Conservation (phyloP, 2,113 vertebrate genomes). For the Nesogale talazaci region DNA sequence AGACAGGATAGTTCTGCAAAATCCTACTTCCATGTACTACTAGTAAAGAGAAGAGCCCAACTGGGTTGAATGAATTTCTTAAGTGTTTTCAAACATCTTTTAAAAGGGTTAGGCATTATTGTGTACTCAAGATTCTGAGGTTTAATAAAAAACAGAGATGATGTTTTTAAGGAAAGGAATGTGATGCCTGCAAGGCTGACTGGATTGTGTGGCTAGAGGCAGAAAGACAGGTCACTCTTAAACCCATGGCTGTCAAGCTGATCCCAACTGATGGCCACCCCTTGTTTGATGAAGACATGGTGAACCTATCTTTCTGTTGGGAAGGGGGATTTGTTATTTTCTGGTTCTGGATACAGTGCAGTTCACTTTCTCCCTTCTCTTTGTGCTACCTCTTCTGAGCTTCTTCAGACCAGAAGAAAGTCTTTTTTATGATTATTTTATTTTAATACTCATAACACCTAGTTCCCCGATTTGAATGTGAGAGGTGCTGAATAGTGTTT, state of each 20-base stretch:
- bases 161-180: neutral
- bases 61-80: neutral
- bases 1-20: neutral
- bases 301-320: neutral
- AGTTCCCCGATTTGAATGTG: neutral
- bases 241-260: neutral
- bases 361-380: neutral
- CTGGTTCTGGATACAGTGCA: neutral
- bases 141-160: neutral
- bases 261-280: neutral
- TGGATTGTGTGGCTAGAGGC: neutral
- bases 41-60: neutral
- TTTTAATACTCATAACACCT: neutral
- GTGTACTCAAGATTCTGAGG: neutral
- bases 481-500: slow-evolving; percentile 63
- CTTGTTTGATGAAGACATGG: neutral
- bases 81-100: neutral
- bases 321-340: neutral
- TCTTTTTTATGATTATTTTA: neutral
- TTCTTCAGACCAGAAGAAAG: neutral
- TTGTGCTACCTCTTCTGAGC: neutral
- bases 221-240: neutral
- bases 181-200: neutral
- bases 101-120: neutral
- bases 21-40: neutral